Evolutionary conservation across 2,113 vertebrate genomes (phyloP).

Genomic region (Cheirogaleus medius): DNA sequence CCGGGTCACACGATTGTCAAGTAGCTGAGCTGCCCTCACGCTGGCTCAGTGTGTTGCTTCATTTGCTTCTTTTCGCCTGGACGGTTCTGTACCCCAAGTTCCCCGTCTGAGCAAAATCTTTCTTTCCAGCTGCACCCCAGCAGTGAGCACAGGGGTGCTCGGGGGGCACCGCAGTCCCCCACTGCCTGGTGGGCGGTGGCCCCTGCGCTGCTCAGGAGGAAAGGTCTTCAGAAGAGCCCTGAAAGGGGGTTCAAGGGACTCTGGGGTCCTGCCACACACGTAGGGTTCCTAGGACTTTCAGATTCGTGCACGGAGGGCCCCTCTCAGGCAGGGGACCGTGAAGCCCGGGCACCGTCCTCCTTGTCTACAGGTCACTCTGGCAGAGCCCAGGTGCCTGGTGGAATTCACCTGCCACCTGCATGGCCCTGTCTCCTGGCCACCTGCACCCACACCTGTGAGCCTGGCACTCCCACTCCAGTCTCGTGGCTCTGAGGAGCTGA

Average conservation of each 20-base stretch:
- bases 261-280: too few relatives aligned
- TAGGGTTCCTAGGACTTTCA: not conserved
- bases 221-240: not conserved
- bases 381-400: not conserved
- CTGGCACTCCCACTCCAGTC: accelerated
- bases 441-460: not conserved
- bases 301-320: not conserved
- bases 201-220: not conserved
- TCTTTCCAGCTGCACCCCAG: too few relatives aligned
- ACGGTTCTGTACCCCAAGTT: not conserved
- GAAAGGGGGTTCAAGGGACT: accelerated
- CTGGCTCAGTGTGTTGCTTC: too few relatives aligned
- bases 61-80: not conserved
- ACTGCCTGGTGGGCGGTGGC: too few relatives aligned
- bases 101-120: too few relatives aligned
- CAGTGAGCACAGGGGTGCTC: not conserved
- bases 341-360: not conserved
- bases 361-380: too few relatives aligned
- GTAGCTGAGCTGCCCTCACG: not conserved
- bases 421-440: not conserved
- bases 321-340: too few relatives aligned
- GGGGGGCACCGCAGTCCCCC: not conserved
- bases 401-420: not conserved
- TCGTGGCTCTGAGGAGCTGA: not conserved
- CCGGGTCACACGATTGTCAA: accelerated